Conservation (phyloP, 2,113 vertebrate species). For the Cololabis saira region DNA sequence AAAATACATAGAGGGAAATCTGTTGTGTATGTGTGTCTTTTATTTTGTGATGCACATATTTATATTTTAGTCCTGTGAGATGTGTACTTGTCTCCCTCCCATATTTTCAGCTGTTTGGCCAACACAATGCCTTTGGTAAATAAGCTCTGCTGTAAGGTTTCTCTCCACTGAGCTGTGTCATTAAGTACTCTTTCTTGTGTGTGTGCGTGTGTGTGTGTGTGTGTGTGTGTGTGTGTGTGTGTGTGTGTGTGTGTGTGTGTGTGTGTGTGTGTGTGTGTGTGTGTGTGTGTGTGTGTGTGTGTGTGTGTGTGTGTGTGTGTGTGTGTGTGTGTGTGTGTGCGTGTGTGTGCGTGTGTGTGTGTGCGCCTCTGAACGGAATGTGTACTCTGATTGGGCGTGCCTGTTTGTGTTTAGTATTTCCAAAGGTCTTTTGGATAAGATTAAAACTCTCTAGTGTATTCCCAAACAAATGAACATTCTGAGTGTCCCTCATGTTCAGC, state of each 20-base stretch:
- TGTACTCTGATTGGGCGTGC: slow-evolving; percentile 44
- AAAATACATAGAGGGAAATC: no score
- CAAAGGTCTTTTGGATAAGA: slow-evolving; percentile 46
- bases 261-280: no score
- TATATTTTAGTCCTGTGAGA: slow-evolving; percentile 32
- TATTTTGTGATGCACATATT: slow-evolving; percentile 6
- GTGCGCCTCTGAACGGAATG: slow-evolving; percentile 7
- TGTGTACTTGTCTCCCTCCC: slow-evolving; percentile 32
- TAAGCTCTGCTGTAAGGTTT: slow-evolving; percentile 52
- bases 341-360: no score
- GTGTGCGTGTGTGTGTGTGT: no score
- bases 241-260: no score
- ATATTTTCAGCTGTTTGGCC: slow-evolving; percentile 55
- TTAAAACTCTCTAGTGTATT: slow-evolving; percentile 55
- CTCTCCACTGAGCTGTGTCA: slow-evolving; percentile 67
- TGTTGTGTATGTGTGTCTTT: background rate
- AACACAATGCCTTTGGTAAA: slow-evolving; percentile 60
- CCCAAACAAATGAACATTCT: slow-evolving; percentile 39
- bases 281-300: no score
- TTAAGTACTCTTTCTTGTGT: slow-evolving; percentile 62
- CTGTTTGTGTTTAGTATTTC: slow-evolving; percentile 55
- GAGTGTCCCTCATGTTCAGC: slow-evolving; percentile 27
- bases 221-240: no score
- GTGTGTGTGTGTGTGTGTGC: no score
- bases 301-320: no score